These are phyloP conservation scores for Drymodes brunneopygia DNA, from an alignment of 2,113 vertebrate genomes.

Conservation along the genomic window DNA sequence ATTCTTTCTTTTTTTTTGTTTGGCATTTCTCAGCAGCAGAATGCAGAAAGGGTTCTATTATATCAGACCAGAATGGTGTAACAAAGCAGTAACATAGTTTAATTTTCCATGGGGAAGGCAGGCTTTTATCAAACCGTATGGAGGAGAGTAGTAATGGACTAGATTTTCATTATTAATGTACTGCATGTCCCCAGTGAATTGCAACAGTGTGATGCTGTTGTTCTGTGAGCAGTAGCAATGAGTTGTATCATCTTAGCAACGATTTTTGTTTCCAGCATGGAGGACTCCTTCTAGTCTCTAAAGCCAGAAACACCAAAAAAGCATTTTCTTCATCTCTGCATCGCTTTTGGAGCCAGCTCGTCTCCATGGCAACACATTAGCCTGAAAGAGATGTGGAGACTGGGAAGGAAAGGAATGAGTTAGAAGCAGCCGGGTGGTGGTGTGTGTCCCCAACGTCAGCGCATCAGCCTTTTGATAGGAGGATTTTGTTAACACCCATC, in stretches of 20 bases:
- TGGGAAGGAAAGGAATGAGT: conserved; percentile 51
- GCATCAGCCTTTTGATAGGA: conserved; percentile 76
- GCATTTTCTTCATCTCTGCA: conserved; percentile 65
- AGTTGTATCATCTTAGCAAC: neutral
- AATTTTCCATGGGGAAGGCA: neutral
- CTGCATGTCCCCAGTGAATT: neutral
- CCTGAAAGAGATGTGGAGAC: conserved; percentile 72
- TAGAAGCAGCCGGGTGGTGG: conserved; percentile 70
- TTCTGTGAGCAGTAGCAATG: neutral
- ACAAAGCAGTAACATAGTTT: neutral
- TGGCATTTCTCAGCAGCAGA: neutral
- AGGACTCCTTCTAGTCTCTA: neutral
- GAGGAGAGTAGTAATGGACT: conserved; percentile 18
- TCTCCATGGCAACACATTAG: conserved; percentile 87
- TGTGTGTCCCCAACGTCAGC: conserved; percentile 70
- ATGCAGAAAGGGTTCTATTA: neutral
- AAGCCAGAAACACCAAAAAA: conserved; percentile 35
- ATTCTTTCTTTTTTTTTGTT: neutral
- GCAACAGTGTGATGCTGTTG: neutral
- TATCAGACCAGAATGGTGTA: neutral
- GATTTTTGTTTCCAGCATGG: neutral
- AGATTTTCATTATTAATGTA: conserved; percentile 34
- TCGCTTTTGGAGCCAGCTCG: conserved; percentile 62
- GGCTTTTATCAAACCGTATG: neutral
- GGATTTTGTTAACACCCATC: conserved; percentile 68